Conservation (phyloP, 2,113 vertebrate species). For the Ceratotherium simum region DNA sequence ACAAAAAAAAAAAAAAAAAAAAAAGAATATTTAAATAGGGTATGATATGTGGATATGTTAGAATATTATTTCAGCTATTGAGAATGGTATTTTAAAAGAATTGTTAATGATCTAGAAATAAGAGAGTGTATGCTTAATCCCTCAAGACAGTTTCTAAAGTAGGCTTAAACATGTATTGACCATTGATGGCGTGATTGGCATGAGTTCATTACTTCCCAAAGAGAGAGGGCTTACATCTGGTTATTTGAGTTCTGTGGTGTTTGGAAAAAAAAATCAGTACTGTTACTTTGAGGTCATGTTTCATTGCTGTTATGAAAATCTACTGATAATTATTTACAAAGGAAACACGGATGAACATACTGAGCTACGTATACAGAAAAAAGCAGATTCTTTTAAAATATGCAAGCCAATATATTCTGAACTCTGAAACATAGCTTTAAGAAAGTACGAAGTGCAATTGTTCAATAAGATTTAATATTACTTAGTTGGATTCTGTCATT, state of each 20-base stretch:
- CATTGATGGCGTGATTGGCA: neutral
- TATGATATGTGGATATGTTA: neutral
- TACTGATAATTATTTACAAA: constrained; percentile 11
- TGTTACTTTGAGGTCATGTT: neutral
- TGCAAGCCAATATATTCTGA: neutral
- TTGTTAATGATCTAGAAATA: neutral
- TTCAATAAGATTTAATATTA: neutral
- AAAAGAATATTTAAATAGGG: neutral
- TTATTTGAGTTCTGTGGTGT: neutral
- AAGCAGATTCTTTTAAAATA: neutral
- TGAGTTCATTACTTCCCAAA: neutral
- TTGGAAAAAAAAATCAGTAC: neutral
- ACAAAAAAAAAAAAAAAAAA: too few species aligned
- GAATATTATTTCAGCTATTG: neutral
- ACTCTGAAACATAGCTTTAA: neutral
- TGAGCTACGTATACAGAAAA: neutral
- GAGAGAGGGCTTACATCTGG: neutral
- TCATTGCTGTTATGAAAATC: constrained; percentile 33
- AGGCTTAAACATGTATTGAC: neutral
- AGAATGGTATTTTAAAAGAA: neutral
- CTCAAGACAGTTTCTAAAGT: neutral
- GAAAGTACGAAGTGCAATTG: neutral
- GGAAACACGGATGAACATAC: neutral
- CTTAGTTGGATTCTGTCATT: neutral
- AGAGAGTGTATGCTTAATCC: neutral